Evolutionary conservation across 64 coral and sea anemone genomes (phyloP), one percentile per base, ranked within the genome.

Genomic region (Pachyseris speciosa): DNA sequence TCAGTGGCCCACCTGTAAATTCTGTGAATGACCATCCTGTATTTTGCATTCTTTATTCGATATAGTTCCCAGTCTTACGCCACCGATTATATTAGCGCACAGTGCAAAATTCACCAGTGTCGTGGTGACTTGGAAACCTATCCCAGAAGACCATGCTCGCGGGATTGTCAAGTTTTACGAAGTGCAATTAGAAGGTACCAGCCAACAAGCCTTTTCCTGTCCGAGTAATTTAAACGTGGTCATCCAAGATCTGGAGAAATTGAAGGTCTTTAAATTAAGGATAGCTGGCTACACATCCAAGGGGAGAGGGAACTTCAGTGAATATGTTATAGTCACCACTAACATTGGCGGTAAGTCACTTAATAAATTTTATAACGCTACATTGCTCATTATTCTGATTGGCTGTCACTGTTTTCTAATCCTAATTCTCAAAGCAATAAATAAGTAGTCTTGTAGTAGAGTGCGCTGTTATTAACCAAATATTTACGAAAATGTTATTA

Each of bases 31-130:
- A 45, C 43, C 4, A 17, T 39, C 13, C 20, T 52, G 1, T 6
- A 25, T 4, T 22, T 79, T 11, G 2, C 60, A 2, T 47, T 29
- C 1, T 25, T 88, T 41, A 3, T 74, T 39, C 17, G 10, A 28
- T 19, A 4, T 55, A 96, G 94, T 75, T 29, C 94, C 94, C 13
- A 84, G 67, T 63, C 31, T 27, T 4, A 69, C 94, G 31, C 94
- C 94, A 5, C 90, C 60, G 47, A 78, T 85, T 26, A 55, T 96
- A 13, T 48, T 74, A 1, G 94, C 59, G 5, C 63, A 88, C 48
- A 75, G 75, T 48, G 68, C 90, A 24, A 96, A 78, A 41, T 93
- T 80, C 26, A 89, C 90, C 38, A 89, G 77, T 33, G 26, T 96
- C 2, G 40, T 48, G n/a, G 79, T 96, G 7, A 39, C 86, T 9